Evolutionary conservation across 2,113 vertebrate genomes (phyloP).

Genomic region (Echinops telfairi): DNA sequence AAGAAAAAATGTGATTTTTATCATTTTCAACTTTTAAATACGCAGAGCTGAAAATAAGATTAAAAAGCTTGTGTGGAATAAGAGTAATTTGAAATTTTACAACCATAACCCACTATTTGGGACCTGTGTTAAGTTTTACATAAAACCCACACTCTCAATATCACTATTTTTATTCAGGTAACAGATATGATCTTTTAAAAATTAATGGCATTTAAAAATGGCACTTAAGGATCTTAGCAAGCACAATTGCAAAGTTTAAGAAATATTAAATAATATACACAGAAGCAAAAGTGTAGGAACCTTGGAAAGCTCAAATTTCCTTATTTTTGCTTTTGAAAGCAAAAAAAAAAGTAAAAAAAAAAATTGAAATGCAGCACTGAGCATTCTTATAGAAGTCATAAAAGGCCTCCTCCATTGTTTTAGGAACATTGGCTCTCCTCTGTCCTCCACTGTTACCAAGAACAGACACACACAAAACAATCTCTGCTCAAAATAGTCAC

Average conservation of each 20-base stretch:
- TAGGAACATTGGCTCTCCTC: background rate
- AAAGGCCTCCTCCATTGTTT: background rate
- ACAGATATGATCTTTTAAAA: conserved; percentile 55
- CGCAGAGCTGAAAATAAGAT: background rate
- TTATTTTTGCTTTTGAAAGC: conserved; percentile 29
- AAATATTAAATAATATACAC: background rate
- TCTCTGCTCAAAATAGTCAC: conserved; percentile 8
- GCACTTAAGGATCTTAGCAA: background rate
- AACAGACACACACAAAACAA: background rate
- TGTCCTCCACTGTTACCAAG: background rate
- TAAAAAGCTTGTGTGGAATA: background rate
- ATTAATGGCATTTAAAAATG: background rate
- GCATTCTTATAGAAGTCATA: background rate
- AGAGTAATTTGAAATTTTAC: background rate
- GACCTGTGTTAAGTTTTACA: conserved; percentile 46
- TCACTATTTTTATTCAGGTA: conserved; percentile 42
- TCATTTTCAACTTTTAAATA: conserved; percentile 37
- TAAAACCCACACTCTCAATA: conserved; percentile 57
- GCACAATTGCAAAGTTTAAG: background rate
- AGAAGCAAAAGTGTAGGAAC: background rate
- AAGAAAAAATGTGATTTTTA: conserved; percentile 56
- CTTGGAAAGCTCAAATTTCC: conserved; percentile 12
- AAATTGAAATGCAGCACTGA: background rate
- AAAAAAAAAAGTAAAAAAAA: background rate
- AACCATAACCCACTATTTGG: background rate